phyloP scores from a whole-genome alignment of 2,888 invertebrate genomes.

The Siphonodentalium dalli region DNA sequence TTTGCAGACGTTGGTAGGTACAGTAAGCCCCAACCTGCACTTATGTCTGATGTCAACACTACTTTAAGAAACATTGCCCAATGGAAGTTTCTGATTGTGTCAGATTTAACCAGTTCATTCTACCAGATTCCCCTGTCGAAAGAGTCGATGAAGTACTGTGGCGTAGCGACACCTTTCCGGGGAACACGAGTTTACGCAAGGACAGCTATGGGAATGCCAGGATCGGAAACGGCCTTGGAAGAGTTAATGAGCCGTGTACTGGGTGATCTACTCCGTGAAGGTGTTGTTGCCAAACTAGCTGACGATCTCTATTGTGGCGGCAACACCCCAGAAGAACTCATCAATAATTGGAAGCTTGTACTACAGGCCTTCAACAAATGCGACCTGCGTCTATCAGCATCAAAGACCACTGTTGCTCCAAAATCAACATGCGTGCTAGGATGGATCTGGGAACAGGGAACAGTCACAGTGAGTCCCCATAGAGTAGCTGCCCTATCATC shows the following conservation, averaged over 20 bases:
- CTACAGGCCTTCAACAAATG: conserved; percentile 7
- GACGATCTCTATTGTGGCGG: conserved; percentile 23
- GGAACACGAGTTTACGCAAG: conserved; percentile 27
- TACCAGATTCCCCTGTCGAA: conserved; percentile 30
- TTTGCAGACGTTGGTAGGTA: too few species aligned
- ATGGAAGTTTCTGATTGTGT: conserved; percentile 27
- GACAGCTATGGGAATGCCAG: conserved; percentile 38
- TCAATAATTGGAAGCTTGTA: conserved; percentile 7
- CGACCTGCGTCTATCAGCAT: too few species aligned
- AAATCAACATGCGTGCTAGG: too few species aligned
- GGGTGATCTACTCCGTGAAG: conserved; percentile 16
- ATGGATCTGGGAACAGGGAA: neutral
- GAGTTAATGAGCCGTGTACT: conserved; percentile 30
- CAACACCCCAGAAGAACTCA: conserved; percentile 5
- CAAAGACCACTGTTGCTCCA: too few species aligned
- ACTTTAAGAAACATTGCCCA: conserved; percentile 16
- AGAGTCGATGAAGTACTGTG: conserved; percentile 31
- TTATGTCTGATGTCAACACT: too few species aligned
- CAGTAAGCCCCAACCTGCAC: too few species aligned
- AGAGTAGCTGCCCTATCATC: neutral
- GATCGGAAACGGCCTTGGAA: conserved; percentile 36
- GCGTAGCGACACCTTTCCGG: conserved; percentile 27
- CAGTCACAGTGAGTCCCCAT: neutral
- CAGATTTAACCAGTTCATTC: conserved; percentile 32
- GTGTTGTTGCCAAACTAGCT: conserved; percentile 16